phyloP scores from a whole-genome alignment of 1,140 invertebrate genomes.

The Babylonia areolata region DNA sequence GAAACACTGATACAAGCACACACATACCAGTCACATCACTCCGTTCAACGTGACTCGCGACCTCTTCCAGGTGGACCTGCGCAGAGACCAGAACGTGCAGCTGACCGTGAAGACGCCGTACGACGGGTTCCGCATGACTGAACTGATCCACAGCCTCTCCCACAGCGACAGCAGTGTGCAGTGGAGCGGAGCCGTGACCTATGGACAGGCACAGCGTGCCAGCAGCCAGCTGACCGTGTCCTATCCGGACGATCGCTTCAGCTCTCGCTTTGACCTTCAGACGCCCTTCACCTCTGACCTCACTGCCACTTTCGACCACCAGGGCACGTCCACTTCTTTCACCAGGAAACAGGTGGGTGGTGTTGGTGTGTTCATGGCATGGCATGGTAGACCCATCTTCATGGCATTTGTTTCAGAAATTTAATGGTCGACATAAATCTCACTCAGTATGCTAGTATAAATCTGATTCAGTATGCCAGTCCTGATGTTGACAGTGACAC shows the following conservation, averaged over 20 bases:
- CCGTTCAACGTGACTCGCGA: too few species aligned
- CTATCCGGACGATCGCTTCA: background rate
- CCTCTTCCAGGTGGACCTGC: background rate
- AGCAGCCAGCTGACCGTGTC: slow-evolving; percentile 18
- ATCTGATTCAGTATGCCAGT: too few species aligned
- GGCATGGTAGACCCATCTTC: too few species aligned
- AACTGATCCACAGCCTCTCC: slow-evolving; percentile 18
- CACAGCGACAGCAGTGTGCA: slow-evolving; percentile 9
- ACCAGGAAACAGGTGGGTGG: background rate
- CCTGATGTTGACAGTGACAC: too few species aligned
- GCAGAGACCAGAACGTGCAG: background rate
- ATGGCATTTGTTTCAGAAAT: too few species aligned
- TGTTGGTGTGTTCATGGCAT: too few species aligned
- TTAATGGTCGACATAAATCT: too few species aligned
- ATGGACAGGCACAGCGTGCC: background rate
- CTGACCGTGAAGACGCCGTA: slow-evolving; percentile 23
- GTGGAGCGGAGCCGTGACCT: background rate
- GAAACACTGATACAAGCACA: too few species aligned
- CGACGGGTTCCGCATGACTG: slow-evolving; percentile 16
- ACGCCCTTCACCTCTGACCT: slow-evolving; percentile 28
- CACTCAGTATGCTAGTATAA: too few species aligned
- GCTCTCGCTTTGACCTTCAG: slow-evolving; percentile 17
- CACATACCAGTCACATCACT: too few species aligned
- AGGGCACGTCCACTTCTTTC: background rate
- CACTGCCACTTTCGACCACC: background rate